phyloP scores from a whole-genome alignment of 2,888 invertebrate genomes.

The Conchocele bisecta region DNA sequence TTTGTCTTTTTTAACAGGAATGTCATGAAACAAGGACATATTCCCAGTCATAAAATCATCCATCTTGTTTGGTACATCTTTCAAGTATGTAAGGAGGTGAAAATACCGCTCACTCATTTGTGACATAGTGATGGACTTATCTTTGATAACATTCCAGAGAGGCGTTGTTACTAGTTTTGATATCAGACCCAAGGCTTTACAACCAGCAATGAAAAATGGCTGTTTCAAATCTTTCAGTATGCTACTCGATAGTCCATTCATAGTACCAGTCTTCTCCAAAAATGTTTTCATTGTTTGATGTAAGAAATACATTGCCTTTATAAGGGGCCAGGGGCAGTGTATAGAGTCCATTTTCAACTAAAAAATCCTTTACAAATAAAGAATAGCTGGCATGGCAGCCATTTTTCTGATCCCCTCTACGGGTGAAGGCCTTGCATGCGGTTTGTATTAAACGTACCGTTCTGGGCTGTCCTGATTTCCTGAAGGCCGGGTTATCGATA shows the following conservation, averaged over 20 bases:
- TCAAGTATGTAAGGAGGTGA: not conserved
- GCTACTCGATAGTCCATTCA: not conserved
- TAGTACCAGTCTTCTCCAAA: constrained; percentile 4
- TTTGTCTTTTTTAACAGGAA: constrained; percentile 13
- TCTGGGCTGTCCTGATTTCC: no score
- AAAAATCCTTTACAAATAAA: no score
- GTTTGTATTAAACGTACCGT: no score
- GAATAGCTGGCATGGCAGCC: no score
- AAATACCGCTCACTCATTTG: not conserved
- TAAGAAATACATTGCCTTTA: no score
- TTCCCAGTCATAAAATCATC: constrained; percentile 14
- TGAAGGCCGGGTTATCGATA: not conserved
- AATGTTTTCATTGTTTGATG: constrained; percentile 27
- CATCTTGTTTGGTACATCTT: not conserved
- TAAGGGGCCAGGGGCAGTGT: no score
- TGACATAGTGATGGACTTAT: not conserved
- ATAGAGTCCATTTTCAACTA: no score
- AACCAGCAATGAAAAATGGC: constrained; percentile 8
- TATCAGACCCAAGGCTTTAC: constrained; percentile 3
- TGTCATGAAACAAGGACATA: not conserved
- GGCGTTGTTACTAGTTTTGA: constrained; percentile 1
- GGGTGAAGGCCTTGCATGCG: no score
- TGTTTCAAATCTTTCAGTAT: not conserved
- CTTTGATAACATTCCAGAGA: not conserved
- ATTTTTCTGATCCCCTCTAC: no score